These are phyloP conservation scores for Dryococelus australis DNA, from an alignment of 2,888 invertebrate genomes.

Conservation along the genomic window DNA sequence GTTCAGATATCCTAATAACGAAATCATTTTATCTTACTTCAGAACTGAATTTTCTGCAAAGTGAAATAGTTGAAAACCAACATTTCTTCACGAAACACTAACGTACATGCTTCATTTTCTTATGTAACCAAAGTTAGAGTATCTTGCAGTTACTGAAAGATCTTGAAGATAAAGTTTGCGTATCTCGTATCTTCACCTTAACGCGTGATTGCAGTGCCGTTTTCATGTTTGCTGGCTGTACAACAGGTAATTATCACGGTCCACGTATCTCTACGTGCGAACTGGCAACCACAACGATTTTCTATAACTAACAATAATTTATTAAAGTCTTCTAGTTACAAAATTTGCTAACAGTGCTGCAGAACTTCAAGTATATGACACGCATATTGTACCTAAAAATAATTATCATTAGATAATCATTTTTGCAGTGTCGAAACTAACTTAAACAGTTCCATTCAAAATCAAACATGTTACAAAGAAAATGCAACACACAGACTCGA, in stretches of 20 bases:
- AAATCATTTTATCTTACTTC: no score
- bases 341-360: not conserved
- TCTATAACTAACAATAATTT: not conserved
- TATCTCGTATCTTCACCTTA: no score
- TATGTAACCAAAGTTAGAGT: no score
- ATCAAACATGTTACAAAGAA: not conserved
- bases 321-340: not conserved
- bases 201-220: no score
- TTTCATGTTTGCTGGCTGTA: no score
- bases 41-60: no score
- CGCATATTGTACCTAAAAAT: not conserved
- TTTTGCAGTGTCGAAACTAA: not conserved
- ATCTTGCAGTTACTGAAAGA: no score
- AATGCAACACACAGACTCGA: not conserved
- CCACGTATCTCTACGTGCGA: not conserved
- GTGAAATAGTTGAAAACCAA: no score
- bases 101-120: no score
- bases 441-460: not conserved
- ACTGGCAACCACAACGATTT: not conserved
- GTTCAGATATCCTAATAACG: no score
- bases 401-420: not conserved
- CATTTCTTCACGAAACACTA: no score
- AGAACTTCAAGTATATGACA: not conserved
- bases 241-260: not conserved
- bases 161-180: no score